Evolutionary conservation across 2,888 invertebrate genomes (phyloP), one percentile per base, ranked within the genome.

Genomic region (Meteorus colon): DNA sequence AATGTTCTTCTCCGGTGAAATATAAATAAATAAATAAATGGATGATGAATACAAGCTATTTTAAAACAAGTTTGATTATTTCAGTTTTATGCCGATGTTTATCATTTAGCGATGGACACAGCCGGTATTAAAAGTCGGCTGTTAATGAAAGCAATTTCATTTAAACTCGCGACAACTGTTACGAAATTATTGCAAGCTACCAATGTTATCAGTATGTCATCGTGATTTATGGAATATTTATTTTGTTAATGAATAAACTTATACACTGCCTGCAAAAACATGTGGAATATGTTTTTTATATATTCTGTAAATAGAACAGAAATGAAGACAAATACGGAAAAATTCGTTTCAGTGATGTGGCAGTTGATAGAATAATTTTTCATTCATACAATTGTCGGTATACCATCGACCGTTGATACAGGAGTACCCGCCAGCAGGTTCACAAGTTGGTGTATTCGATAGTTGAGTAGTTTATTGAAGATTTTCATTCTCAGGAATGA

Each of bases 11-110:
- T 69, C 55, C 45, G 62, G 51, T 60, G 45, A 45, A 1, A 34
- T 34, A 67, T 62, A 10, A 6, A 34, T 34, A 67, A 51, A 10
- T 19, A 73, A 48, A 62, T 41, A 41, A 1, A 41, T 41, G 41
- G 6, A 41, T 62, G 45, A 14, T 48, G n/a, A 29, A 55, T 59
- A 29, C 51, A 62, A 63, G 62, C 16, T 37, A 29, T 60, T 24
- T 31, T 62, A 8, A 24, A 45, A 34, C 27, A 14, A 68, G 4
- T 31, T 0, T 59, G 24, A n/a, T 55, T 19, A 55, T 77, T 76
- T 66, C 90, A 94, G 93, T 96, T 94, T 87, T 94, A 92, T 83
- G 93, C 95, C 0, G 96, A 96, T 86, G 90, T 96, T 1, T 94
- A 94, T 87, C 93, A 94, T 27, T 86, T 96, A 73, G 93, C 95